Evolutionary conservation across 1,140 invertebrate genomes (phyloP).

Genomic region (Eupeodes corollae): DNA sequence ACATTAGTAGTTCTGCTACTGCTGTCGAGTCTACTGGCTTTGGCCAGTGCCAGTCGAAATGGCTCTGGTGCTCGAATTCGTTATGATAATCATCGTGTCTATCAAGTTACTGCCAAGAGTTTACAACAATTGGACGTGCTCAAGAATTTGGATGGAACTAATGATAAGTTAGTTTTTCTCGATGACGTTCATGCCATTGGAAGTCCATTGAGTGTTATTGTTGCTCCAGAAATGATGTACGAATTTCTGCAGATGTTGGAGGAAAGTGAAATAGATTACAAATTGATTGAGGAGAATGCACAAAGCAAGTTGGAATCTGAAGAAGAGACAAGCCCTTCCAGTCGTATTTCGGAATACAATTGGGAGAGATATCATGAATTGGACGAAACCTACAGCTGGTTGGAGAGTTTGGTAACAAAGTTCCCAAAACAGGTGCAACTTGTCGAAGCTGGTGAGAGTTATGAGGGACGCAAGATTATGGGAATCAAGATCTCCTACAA

Average conservation of each 20-base stretch:
- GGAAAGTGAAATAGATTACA: neutral
- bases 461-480: conserved; percentile 49
- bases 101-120: conserved; percentile 29
- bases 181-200: conserved; percentile 11
- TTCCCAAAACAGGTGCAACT: conserved; percentile 40
- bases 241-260: conserved; percentile 7
- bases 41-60: too few relatives aligned
- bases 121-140: conserved; percentile 26
- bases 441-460: conserved; percentile 43
- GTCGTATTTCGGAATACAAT: conserved; percentile 13
- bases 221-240: conserved; percentile 14
- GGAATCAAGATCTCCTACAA: conserved; percentile 47
- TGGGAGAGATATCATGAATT: conserved; percentile 39
- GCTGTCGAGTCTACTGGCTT: neutral
- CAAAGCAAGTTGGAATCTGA: conserved; percentile 30
- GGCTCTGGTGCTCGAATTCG: conserved; percentile 6
- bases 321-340: conserved; percentile 13
- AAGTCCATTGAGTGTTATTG: conserved; percentile 10
- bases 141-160: conserved; percentile 8
- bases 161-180: conserved; percentile 12
- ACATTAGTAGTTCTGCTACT: neutral
- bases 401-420: conserved; percentile 32
- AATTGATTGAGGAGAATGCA: conserved; percentile 27
- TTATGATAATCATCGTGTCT: conserved; percentile 40
- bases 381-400: conserved; percentile 39